phyloP scores from a whole-genome alignment of 2,113 vertebrate genomes.

The Heterocephalus glaber region DNA sequence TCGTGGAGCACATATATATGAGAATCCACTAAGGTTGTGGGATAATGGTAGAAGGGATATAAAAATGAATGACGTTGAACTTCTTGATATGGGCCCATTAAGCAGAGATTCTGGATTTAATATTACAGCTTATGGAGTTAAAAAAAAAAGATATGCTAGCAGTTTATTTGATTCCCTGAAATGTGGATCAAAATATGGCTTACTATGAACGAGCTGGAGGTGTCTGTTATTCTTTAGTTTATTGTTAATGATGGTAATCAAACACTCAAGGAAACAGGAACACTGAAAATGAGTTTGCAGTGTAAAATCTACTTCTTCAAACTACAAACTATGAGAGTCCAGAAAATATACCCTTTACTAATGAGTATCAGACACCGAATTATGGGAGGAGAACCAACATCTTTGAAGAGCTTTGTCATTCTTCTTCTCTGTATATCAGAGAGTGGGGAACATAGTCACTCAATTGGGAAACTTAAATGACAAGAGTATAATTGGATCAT shows the following conservation, averaged over 20 bases:
- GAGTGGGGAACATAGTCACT: background rate
- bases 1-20: no score
- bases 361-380: no score
- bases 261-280: background rate
- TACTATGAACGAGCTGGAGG: background rate
- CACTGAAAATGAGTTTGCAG: background rate
- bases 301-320: background rate
- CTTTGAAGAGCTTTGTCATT: background rate
- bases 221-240: background rate
- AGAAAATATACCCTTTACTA: background rate
- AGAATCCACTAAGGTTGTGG: background rate
- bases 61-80: background rate
- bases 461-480: background rate
- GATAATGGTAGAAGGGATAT: background rate
- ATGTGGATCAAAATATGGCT: background rate
- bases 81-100: background rate
- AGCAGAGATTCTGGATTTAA: background rate
- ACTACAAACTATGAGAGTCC: no score
- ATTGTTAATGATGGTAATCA: background rate
- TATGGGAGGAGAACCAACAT: background rate
- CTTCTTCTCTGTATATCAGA: background rate
- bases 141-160: background rate
- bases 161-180: background rate
- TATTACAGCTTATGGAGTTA: background rate
- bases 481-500: background rate